phyloP scores from a whole-genome alignment of 2,888 invertebrate species.

The Noctuana brunneofusca region DNA sequence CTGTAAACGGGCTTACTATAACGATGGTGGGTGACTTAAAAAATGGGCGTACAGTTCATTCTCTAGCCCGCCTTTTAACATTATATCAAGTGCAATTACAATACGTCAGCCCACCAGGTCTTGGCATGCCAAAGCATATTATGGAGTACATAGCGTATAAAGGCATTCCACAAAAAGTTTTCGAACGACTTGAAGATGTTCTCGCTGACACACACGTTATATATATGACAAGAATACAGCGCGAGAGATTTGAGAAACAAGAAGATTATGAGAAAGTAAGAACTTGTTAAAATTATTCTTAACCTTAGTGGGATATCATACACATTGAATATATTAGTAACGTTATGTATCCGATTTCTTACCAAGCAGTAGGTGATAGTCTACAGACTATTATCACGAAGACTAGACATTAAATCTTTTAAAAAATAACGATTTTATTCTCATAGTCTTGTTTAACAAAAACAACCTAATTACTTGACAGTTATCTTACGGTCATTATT shows the following conservation, averaged over 20 bases:
- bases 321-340: no score
- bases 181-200: slow-evolving; percentile 90
- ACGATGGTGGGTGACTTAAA: slow-evolving; percentile 99
- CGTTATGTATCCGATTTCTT: no score
- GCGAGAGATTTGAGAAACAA: slow-evolving; percentile 92
- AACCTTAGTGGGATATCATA: no score
- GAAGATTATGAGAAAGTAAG: slow-evolving; percentile 93
- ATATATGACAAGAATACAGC: slow-evolving; percentile 99
- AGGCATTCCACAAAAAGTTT: slow-evolving; percentile 90
- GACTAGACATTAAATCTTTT: no score
- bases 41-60: slow-evolving; percentile 99
- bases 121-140: slow-evolving; percentile 96
- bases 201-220: slow-evolving; percentile 97
- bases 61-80: slow-evolving; percentile 95
- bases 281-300: neutral
- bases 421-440: no score
- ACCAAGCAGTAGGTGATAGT: no score
- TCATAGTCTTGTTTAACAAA: no score
- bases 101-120: slow-evolving; percentile 93
- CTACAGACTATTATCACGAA: no score
- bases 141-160: slow-evolving; percentile 89
- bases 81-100: slow-evolving; percentile 96
- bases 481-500: no score
- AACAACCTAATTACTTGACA: no score
- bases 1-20: slow-evolving; percentile 97